Evolutionary conservation across 2,888 invertebrate genomes (phyloP).

Genomic region (Melangyna quadrimaculata): DNA sequence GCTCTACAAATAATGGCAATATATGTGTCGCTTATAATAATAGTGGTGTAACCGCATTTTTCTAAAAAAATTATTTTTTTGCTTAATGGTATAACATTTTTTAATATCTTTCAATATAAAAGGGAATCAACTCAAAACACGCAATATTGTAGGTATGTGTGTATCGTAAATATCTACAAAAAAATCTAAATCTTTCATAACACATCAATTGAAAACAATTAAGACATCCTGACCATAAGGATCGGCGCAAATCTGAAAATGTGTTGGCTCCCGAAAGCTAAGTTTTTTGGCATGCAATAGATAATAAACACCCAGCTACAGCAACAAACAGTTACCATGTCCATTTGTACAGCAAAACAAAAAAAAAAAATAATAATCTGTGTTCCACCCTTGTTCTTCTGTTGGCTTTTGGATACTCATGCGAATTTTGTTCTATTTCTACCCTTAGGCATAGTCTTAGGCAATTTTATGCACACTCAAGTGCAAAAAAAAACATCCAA

Average conservation of each 20-base stretch:
- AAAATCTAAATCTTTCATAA: neutral
- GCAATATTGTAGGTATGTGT: too few species aligned
- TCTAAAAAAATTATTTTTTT: too few species aligned
- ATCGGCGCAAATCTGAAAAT: neutral
- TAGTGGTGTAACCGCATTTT: too few species aligned
- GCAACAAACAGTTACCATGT: neutral
- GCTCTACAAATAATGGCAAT: neutral
- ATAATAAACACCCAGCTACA: conserved; percentile 25
- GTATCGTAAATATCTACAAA: too few species aligned
- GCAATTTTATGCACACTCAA: conserved; percentile 21
- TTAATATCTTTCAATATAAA: too few species aligned
- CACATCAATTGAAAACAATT: conserved; percentile 56
- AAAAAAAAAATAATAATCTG: conserved; percentile 28
- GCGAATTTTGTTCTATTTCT: neutral
- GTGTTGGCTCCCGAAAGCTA: conserved; percentile 25
- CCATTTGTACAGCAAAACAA: neutral
- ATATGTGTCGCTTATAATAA: too few species aligned
- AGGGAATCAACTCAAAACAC: too few species aligned
- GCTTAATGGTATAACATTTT: too few species aligned
- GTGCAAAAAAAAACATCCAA: neutral
- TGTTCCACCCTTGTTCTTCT: conserved; percentile 1
- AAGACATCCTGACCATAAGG: conserved; percentile 1
- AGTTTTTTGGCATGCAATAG: conserved; percentile 15
- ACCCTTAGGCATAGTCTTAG: conserved; percentile 2
- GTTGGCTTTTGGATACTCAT: neutral